Evolutionary conservation across 2,113 vertebrate species (phyloP).

Genomic region (Micronycteris hirsuta): DNA sequence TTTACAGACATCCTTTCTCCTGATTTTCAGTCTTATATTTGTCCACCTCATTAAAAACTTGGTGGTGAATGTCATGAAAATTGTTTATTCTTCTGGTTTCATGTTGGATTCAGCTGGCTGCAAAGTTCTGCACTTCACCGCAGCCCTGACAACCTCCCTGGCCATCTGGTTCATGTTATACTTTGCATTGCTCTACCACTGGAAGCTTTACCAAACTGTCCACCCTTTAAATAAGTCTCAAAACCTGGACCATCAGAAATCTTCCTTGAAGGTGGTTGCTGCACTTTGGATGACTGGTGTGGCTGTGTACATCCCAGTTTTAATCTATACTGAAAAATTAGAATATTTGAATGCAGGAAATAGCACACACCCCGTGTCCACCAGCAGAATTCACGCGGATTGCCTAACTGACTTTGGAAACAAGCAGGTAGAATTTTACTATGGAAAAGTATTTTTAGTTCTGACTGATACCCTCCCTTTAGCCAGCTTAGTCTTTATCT

Average conservation of each 20-base stretch:
- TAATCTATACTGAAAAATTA: conserved; percentile 47
- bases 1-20: conserved; percentile 70
- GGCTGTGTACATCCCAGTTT: conserved; percentile 59
- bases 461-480: conserved; percentile 70
- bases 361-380: not conserved
- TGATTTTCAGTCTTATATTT: conserved; percentile 74
- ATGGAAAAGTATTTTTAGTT: conserved; percentile 72
- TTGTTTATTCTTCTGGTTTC: conserved; percentile 67
- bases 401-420: conserved; percentile 48
- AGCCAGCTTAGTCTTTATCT: conserved; percentile 61
- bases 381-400: conserved; percentile 54
- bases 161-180: conserved; percentile 75
- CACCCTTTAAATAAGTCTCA: conserved; percentile 42
- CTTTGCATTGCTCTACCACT: conserved; percentile 49
- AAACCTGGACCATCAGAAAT: conserved; percentile 41
- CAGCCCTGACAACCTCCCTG: conserved; percentile 50
- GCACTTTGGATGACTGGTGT: conserved; percentile 61
- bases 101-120: conserved; percentile 59
- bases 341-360: not conserved
- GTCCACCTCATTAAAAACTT: conserved; percentile 68
- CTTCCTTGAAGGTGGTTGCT: conserved; percentile 54
- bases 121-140: conserved; percentile 69
- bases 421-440: conserved; percentile 61
- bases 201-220: conserved; percentile 65
- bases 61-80: conserved; percentile 72